Evolutionary conservation across 2,888 invertebrate genomes (phyloP).

Genomic region (Philonicus albiceps): DNA sequence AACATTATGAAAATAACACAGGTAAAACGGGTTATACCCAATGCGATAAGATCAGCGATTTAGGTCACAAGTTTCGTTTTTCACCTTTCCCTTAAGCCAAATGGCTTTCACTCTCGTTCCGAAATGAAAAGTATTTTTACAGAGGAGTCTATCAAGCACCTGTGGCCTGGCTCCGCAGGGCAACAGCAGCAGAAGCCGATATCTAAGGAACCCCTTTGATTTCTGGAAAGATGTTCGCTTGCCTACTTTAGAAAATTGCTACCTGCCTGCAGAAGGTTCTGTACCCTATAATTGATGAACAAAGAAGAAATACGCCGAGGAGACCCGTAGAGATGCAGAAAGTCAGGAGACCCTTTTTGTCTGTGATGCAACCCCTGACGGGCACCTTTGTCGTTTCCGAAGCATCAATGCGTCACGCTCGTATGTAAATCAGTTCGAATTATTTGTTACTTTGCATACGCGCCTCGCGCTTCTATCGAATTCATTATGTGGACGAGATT

Average conservation of each 20-base stretch:
- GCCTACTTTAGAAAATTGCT: constrained; percentile 7
- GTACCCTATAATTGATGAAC: constrained; percentile 34
- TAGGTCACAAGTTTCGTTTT: constrained; percentile 4
- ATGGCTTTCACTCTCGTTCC: constrained; percentile 5
- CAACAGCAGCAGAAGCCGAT: neutral
- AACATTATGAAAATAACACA: neutral
- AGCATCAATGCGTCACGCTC: neutral
- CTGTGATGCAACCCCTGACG: constrained; percentile 34
- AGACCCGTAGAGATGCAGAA: constrained; percentile 7
- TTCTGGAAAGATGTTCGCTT: constrained; percentile 16
- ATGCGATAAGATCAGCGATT: neutral
- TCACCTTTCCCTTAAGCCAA: neutral
- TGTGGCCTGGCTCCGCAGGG: neutral
- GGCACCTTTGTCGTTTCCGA: constrained; percentile 1
- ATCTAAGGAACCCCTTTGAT: neutral
- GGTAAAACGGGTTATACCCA: neutral
- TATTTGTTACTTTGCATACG: constrained; percentile 28
- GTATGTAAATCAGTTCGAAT: constrained; percentile 39
- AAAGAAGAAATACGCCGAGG: neutral
- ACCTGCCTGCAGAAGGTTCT: constrained; percentile 2
- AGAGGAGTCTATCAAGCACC: constrained; percentile 27
- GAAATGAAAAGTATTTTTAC: neutral
- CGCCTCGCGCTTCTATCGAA: neutral
- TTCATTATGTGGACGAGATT: constrained; percentile 39
- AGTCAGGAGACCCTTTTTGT: constrained; percentile 25